These are phyloP conservation scores for Conomelus anceps DNA, from an alignment of 2,888 invertebrate genomes.

Conservation along the genomic window DNA sequence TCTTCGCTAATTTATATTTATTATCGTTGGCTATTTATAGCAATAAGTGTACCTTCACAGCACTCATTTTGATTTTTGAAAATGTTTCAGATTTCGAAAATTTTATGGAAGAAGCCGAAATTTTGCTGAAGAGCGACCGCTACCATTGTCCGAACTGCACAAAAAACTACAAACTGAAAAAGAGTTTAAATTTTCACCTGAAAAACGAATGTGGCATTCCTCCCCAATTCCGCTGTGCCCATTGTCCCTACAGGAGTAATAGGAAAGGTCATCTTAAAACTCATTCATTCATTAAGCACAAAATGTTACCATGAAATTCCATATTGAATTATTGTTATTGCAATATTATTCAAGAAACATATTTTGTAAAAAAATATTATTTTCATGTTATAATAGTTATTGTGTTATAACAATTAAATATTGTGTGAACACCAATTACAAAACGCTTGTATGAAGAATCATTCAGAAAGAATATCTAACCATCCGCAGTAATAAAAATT, in stretches of 20 bases:
- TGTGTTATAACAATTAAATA: no score
- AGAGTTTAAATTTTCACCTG: constrained; percentile 38
- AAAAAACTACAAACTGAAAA: constrained; percentile 42
- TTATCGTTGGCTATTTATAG: background rate
- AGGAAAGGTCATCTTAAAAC: constrained; percentile 20
- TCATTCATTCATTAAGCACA: background rate
- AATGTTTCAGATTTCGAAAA: background rate
- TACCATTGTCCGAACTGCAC: constrained; percentile 41
- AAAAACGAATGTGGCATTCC: constrained; percentile 34
- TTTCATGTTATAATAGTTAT: no score
- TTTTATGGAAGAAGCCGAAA: background rate
- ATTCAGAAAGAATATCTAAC: no score
- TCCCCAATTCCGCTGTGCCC: constrained; percentile 28
- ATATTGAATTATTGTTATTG: no score
- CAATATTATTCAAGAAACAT: no score
- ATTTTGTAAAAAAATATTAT: no score
- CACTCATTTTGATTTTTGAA: background rate
- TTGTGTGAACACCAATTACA: no score
- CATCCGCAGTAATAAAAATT: no score
- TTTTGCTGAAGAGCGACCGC: background rate
- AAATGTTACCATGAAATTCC: background rate
- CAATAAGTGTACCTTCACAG: background rate
- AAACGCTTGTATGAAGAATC: no score
- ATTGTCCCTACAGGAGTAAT: constrained; percentile 23
- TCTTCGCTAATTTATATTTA: background rate